Base-by-base conservation (phyloP, 1,140 invertebrate genomes). In the Rhagoletis zephyria region DNA sequence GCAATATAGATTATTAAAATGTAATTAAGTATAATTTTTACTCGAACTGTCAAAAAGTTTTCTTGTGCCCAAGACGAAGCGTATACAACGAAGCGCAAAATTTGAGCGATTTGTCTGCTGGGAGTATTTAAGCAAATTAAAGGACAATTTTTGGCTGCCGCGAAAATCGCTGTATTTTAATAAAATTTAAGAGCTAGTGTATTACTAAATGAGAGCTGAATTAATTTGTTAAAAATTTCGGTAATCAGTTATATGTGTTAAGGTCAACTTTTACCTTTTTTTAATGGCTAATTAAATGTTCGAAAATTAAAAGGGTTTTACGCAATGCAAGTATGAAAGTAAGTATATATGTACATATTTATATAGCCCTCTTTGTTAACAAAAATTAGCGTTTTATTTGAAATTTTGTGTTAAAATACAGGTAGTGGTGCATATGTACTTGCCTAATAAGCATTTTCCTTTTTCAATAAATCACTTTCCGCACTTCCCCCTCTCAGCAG, bases 1-100 rank as follows among this genome's bases (percentile, higher is more conserved):
- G 91, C 91, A 91, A 92, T 92, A 90, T 91, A 91, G 90, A 92
- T 92, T 90, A 92, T 92, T 92, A 92, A 92, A 92, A 92, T 92
- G 91, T 92, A 92, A 92, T 92, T 92, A 92, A 90, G 89, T 89
- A 89, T 91, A 91, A 92, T 92, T 92, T 92, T 90, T 90, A 90
- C 74, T 81, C 19, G 48, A 81, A 81, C 74, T 56, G 74, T n/a
- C 74, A 81, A 81, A 81, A 81, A 81, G 45, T 48, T 74, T 74
- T 6, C 40, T 45, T 42, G 4, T 16, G 4, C 45, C 12, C 12
- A 0, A 9, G 30, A 30, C 30, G 14, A n/a, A n/a, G 14, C 45
- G 67, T 6, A 7, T 5, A 14, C 45, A 14, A 4, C 12, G 2
- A n/a, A 5, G 42, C 12, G 48, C 14, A 74, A 48, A 74, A 74